Base-by-base conservation (phyloP, 2,888 invertebrate genomes). In the Apotomis betuletana region DNA sequence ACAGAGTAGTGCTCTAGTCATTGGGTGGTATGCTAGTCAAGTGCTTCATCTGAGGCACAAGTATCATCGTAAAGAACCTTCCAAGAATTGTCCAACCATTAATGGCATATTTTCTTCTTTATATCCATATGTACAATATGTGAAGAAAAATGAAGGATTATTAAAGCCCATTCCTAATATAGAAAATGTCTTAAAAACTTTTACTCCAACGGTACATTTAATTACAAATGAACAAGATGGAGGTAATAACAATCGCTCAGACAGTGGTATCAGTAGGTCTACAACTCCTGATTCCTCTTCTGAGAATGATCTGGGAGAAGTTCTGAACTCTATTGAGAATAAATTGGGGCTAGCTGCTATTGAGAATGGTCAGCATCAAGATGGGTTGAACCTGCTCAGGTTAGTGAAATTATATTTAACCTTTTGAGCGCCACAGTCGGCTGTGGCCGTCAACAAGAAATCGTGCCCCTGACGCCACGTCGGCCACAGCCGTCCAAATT, bases 21-120 rank as follows among this genome's bases (percentile, higher is more conserved):
- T 95, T 73, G 95, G 95, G 58, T 95, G 95, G 94, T 94, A 95
- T 73, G 91, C 95, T 27, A 95, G 94, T 79, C 95, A 95, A 78
- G 85, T 95, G 0, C 84, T 95, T 60, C 89, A 91, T 77, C 78
- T 91, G 58, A 92, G 88, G 63, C 75, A 86, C 54, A 92, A 91
- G 77, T 83, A 80, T 67, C 80, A 85, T 69, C 74, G 76, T 15
- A 80, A 78, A 64, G 77, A 77, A 46, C 75, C 79, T 44, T 76
- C 80, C 3, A 83, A 81, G 13, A 83, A 78, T 74, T 81, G 80
- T 73, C 75, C 76, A 10, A 75, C 76, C 27, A 75, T 82, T 38
- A 85, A 84, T 68, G 85, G 82, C 54, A 75, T 90, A 38, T 73
- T 86, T 54, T 72, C 82, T n/a, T 72, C 81, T 67, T 75, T 90